Percentiles rank a stretch among this genome's conserved stretches.
Evolutionary conservation across 2,888 invertebrate genomes (phyloP).

Genomic region (Cerastis leucographa): DNA sequence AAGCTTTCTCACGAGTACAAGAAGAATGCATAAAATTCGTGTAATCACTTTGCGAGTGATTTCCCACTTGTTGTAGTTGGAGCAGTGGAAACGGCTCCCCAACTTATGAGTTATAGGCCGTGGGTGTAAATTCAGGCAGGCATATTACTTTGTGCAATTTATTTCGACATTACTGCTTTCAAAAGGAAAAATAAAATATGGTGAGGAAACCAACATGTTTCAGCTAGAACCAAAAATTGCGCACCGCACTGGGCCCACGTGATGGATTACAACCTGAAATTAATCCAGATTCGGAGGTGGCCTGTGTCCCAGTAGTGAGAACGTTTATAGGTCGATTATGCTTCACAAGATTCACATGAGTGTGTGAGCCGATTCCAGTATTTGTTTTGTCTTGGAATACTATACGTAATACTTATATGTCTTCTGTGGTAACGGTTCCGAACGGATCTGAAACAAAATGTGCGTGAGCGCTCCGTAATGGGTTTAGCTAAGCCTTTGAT

Average conservation of each 20-base stretch:
- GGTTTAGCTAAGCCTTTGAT: conserved; percentile 71
- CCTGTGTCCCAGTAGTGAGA: not conserved
- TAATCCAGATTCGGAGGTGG: too few relatives aligned
- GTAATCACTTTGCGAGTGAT: not conserved
- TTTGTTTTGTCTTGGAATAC: conserved; percentile 5
- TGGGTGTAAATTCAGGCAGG: not conserved
- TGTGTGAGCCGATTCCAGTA: not conserved
- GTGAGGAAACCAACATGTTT: not conserved
- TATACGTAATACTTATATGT: not conserved
- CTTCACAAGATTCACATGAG: not conserved
- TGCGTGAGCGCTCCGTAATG: conserved; percentile 60
- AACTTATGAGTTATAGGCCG: not conserved
- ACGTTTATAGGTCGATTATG: not conserved
- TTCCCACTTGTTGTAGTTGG: too few relatives aligned
- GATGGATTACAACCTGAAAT: not conserved
- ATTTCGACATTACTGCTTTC: not conserved
- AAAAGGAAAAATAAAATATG: not conserved
- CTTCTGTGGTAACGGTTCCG: conserved; percentile 6
- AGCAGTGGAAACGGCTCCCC: not conserved
- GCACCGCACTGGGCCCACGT: not conserved
- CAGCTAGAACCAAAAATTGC: not conserved
- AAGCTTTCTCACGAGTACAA: not conserved
- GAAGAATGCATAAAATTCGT: not conserved
- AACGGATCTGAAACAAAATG: conserved; percentile 44
- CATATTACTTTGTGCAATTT: not conserved